Conservation (phyloP, 2,888 invertebrate genomes). For the Cactoblastis cactorum region DNA sequence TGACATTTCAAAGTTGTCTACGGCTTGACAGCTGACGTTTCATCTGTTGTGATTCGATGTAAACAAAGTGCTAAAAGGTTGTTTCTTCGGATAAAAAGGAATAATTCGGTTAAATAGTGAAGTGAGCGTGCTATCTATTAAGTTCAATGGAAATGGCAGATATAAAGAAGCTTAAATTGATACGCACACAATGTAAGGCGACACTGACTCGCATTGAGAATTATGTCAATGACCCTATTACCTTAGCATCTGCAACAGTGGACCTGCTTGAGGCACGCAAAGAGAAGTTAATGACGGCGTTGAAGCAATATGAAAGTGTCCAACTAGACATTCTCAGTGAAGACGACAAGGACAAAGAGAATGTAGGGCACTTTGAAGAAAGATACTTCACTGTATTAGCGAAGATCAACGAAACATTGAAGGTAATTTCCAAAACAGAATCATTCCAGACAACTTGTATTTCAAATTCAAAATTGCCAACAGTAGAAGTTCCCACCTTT, state of each 20-base stretch:
- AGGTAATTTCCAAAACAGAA: no score
- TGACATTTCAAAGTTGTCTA: neutral
- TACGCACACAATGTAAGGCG: neutral
- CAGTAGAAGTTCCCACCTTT: slow-evolving; percentile 17
- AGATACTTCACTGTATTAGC: slow-evolving; percentile 14
- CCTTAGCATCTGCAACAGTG: neutral
- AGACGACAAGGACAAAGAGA: slow-evolving; percentile 13
- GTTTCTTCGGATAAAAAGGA: neutral
- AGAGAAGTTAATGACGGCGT: neutral
- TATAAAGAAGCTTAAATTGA: neutral
- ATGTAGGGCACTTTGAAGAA: slow-evolving; percentile 14
- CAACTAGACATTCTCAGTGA: slow-evolving; percentile 13
- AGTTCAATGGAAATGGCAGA: neutral
- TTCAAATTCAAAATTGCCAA: slow-evolving; percentile 18
- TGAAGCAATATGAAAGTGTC: neutral
- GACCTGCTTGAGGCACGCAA: neutral
- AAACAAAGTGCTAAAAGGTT: neutral
- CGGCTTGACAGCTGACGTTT: no score
- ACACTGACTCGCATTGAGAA: neutral
- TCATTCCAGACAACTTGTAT: neutral
- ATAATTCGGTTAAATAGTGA: no score
- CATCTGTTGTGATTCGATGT: neutral
- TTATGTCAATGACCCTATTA: neutral
- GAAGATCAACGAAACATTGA: no score
- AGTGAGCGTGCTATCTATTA: no score